Percentiles rank a stretch among this genome's conserved stretches.
Conservation (phyloP, 2,888 invertebrate genomes). For the Pelosia muscerda region DNA sequence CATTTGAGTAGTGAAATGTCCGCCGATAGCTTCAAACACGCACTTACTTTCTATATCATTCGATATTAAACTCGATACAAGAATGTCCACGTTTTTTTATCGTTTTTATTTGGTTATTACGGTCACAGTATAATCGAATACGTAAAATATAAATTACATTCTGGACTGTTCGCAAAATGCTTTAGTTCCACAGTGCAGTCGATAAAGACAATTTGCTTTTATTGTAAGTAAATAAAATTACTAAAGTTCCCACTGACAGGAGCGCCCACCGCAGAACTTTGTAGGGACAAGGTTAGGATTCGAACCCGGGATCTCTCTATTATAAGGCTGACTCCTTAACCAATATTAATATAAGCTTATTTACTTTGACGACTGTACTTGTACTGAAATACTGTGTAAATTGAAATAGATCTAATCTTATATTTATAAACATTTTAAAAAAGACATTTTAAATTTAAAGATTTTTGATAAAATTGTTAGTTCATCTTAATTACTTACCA, state of each 20-base stretch:
- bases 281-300: too few relatives aligned
- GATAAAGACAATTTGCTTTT: neutral
- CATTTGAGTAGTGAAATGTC: slow-evolving; percentile 48
- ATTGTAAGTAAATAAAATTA: too few relatives aligned
- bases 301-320: too few relatives aligned
- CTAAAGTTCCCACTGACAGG: too few relatives aligned
- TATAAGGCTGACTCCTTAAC: too few relatives aligned
- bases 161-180: neutral
- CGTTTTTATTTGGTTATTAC: slow-evolving; percentile 18
- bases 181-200: neutral
- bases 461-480: neutral
- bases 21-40: slow-evolving; percentile 51
- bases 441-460: neutral
- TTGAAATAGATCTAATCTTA: too few relatives aligned
- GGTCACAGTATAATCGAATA: neutral
- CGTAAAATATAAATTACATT: neutral
- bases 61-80: slow-evolving; percentile 53
- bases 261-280: too few relatives aligned
- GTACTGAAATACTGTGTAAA: too few relatives aligned
- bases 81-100: slow-evolving; percentile 45
- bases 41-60: slow-evolving; percentile 71
- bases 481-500: neutral
- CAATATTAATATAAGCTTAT: too few relatives aligned
- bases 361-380: too few relatives aligned
- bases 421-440: too few relatives aligned